Evolutionary conservation across 2,113 vertebrate species (phyloP), one percentile per base, ranked within the genome.

Genomic region (Stictonetta naevosa): DNA sequence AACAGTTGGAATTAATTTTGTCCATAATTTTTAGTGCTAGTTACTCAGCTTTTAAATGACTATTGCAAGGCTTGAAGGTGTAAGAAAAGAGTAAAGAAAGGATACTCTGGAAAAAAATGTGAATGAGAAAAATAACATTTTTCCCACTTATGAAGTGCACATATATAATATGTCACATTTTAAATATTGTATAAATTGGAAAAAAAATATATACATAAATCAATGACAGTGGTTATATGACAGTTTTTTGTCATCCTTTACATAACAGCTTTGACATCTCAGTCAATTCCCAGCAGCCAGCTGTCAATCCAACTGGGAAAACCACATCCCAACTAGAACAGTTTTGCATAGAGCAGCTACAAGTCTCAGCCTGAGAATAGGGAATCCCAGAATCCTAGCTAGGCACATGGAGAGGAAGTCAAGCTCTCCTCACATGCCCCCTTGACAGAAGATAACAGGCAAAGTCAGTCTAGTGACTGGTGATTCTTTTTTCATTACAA

Each of bases 381-480:
- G 58, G 74, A 73, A 68, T 74, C 50, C 62, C 71, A 79, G 34
- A 22, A 82, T 21, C 4, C 23, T 28, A 38, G 59, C 23, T 28
- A 38, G 59, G 44, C 53, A 58, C 44, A 18, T 3, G 29, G 36
- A 87, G 38, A 42, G 9, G 50, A 72, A 40, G 13, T 7, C 1
- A 2, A 0, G 0, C 8, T 87, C 58, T 58, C 78, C 44, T 91
- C 1, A 1, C 25, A 14, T 44, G 28, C 21, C 63, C 6, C 28
- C 9, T 36, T 42, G 6, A 13, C 13, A 76, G 21, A 58, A 25
- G 42, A 31, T 16, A 63, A 38, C 3, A 44, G 9, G 12, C 10
- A 19, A 40, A 81, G n/a, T 40, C 58, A 83, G 13, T 6, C 29
- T 50, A 71, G 1, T 40, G 10, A 5, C 36, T 36, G 66, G 8